phyloP scores from a whole-genome alignment of 2,113 vertebrate genomes.

The Terrapene triunguis region DNA sequence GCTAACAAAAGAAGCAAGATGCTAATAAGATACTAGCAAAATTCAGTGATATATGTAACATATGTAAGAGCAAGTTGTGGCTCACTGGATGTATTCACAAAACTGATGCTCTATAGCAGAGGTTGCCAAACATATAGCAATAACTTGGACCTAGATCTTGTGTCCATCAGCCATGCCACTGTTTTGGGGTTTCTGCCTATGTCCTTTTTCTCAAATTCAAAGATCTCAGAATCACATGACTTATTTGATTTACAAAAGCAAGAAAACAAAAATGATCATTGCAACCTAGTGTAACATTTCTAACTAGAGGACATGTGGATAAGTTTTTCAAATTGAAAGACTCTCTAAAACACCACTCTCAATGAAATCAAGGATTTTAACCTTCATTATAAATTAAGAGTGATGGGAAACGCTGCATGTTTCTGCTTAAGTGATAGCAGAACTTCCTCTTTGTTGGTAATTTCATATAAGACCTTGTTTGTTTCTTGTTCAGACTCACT shows the following conservation, averaged over 20 bases:
- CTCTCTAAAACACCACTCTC: not conserved
- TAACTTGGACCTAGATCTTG: not conserved
- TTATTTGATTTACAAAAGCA: not conserved
- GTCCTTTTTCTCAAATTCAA: not conserved
- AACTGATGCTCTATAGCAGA: not conserved
- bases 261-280: not conserved
- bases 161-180: not conserved
- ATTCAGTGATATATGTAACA: not conserved
- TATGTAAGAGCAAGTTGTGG: not conserved
- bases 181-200: not conserved
- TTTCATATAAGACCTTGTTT: not conserved
- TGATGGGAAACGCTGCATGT: not conserved
- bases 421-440: not conserved
- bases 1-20: no score
- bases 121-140: not conserved
- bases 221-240: not conserved
- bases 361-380: not conserved
- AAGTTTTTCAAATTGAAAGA: not conserved
- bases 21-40: not conserved
- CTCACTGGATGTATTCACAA: not conserved
- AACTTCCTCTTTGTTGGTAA: not conserved
- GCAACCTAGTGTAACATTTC: not conserved
- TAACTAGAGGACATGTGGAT: not conserved
- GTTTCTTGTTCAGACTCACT: not conserved
- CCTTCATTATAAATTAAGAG: not conserved